Percentiles rank a stretch among this genome's conserved stretches.
Conservation (phyloP, 2,888 invertebrate species). For the Carcina quercana region DNA sequence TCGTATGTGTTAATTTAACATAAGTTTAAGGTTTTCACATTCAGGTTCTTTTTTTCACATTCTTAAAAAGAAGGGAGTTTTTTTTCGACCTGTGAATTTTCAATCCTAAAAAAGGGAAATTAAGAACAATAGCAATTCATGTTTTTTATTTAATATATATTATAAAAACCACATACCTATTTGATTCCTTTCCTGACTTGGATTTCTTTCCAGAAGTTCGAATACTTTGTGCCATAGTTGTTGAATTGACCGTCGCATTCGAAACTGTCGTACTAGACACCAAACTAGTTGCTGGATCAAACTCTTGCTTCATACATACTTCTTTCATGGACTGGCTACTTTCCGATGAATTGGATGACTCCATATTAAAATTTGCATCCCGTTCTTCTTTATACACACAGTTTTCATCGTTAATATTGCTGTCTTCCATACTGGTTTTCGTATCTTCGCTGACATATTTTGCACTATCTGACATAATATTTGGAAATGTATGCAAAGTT, state of each 20-base stretch:
- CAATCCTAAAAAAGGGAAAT: no score
- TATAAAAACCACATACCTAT: constrained; percentile 35
- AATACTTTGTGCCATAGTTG: constrained; percentile 40
- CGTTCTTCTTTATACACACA: constrained; percentile 65
- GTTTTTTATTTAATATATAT: constrained; percentile 4
- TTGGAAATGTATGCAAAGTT: constrained; percentile 51
- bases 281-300: constrained; percentile 38
- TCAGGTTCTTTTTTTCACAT: no score
- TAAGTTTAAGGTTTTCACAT: no score
- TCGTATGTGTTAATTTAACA: no score
- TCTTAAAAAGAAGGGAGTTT: no score
- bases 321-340: constrained; percentile 67
- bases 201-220: constrained; percentile 48
- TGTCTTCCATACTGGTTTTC: constrained; percentile 64
- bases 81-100: no score
- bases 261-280: constrained; percentile 44
- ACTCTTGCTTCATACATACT: constrained; percentile 45
- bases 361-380: constrained; percentile 66
- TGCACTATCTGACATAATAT: constrained; percentile 43
- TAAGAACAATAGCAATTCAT: no score
- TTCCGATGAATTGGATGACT: constrained; percentile 66
- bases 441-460: constrained; percentile 66
- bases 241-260: constrained; percentile 44
- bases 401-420: constrained; percentile 62
- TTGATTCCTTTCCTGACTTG: constrained; percentile 57